These are phyloP conservation scores for Drosophila lacicola DNA, from an alignment of 2,888 invertebrate genomes.

Conservation along the genomic window DNA sequence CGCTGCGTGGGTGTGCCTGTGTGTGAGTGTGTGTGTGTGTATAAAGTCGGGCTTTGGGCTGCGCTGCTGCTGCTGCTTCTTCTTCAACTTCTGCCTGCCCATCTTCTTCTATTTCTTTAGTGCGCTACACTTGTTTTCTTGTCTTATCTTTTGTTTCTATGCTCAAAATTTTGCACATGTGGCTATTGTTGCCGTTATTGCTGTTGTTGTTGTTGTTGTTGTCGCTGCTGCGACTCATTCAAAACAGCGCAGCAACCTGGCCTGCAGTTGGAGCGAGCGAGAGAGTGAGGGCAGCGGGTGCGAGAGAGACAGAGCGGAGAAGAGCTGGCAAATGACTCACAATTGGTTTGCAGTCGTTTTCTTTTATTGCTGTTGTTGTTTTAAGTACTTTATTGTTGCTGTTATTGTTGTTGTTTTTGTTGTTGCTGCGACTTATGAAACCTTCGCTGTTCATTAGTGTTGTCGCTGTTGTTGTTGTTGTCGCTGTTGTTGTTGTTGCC, in stretches of 20 bases:
- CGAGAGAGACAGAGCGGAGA: constrained; percentile 12
- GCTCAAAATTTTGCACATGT: constrained; percentile 76
- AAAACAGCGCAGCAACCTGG: constrained; percentile 48
- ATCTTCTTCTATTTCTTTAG: constrained; percentile 14
- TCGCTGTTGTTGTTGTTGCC: constrained; percentile 41
- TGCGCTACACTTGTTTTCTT: constrained; percentile 66
- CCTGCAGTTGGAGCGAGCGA: constrained; percentile 10
- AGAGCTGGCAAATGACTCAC: constrained; percentile 72
- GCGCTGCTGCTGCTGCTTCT: constrained; percentile 12
- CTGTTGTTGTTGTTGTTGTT: constrained; percentile 24
- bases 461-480: constrained; percentile 20
- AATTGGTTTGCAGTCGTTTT: constrained; percentile 65
- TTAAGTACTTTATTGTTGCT: constrained; percentile 57
- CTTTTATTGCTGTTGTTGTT: constrained; percentile 58
- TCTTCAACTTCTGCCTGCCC: constrained; percentile 37
- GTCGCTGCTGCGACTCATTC: constrained; percentile 48
- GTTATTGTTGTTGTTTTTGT: constrained; percentile 31
- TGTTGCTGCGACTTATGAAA: constrained; percentile 72
- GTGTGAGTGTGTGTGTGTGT: constrained; percentile 22
- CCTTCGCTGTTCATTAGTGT: constrained; percentile 72
- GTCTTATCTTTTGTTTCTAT: constrained; percentile 76
- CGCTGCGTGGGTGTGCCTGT: neutral
- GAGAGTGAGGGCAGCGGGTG: neutral
- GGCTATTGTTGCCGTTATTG: constrained; percentile 48
- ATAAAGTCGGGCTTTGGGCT: constrained; percentile 31